A percentile compares a stretch with the other conserved stretches of the same genome.
Conservation (phyloP, 2,113 vertebrate genomes). For the Datnioides undecimradiatus region DNA sequence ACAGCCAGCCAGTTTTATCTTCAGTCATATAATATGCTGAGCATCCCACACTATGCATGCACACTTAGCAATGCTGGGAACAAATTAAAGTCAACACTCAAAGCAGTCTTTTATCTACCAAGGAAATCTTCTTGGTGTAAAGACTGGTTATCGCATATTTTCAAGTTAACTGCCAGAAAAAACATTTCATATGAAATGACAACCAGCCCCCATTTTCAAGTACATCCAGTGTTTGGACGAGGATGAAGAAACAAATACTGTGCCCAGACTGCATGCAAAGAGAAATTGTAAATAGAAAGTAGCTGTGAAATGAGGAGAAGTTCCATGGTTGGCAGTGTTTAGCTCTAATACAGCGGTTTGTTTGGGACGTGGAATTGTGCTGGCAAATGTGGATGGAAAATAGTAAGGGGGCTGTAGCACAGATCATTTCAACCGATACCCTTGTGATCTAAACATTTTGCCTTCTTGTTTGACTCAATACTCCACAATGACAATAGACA, state of each 20-base stretch:
- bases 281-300: slow-evolving; percentile 49
- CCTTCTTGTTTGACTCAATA: slow-evolving; percentile 43
- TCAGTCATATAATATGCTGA: background rate
- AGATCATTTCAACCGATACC: slow-evolving; percentile 43
- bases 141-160: background rate
- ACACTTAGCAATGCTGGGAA: slow-evolving; percentile 16
- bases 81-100: slow-evolving; percentile 18
- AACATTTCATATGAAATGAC: slow-evolving; percentile 19
- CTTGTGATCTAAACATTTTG: slow-evolving; percentile 39
- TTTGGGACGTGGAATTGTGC: slow-evolving; percentile 57
- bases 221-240: slow-evolving; percentile 38
- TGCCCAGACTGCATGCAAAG: slow-evolving; percentile 30
- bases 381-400: slow-evolving; percentile 55
- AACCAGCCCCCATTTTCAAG: slow-evolving; percentile 32
- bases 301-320: slow-evolving; percentile 45
- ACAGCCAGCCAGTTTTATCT: slow-evolving; percentile 3
- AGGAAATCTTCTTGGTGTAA: background rate
- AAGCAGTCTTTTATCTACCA: slow-evolving; percentile 23
- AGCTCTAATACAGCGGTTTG: slow-evolving; percentile 41
- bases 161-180: background rate
- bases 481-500: slow-evolving; percentile 20
- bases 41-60: background rate
- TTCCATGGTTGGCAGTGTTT: slow-evolving; percentile 56
- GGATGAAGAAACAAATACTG: slow-evolving; percentile 34
- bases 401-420: slow-evolving; percentile 39